phyloP scores from a whole-genome alignment of 2,113 vertebrate species.

The Barnardius zonarius region DNA sequence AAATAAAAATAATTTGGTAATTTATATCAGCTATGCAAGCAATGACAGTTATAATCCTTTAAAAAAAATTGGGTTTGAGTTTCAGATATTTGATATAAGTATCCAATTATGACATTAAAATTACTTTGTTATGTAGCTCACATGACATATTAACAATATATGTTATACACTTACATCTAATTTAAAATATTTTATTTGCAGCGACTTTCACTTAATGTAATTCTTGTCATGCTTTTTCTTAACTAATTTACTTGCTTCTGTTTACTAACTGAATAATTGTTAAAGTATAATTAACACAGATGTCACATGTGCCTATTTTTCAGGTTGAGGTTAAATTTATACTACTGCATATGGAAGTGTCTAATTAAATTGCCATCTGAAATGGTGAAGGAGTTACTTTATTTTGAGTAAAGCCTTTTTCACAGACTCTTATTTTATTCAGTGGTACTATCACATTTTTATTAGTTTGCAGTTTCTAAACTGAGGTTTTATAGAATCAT shows the following conservation, averaged over 20 bases:
- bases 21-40: not conserved
- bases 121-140: not conserved
- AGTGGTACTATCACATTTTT: not conserved
- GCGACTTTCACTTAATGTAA: conserved; percentile 4
- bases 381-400: conserved; percentile 51
- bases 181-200: conserved; percentile 55
- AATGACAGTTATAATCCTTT: not conserved
- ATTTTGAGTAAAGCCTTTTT: not conserved
- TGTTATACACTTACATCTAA: not conserved
- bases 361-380: conserved; percentile 51
- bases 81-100: not conserved
- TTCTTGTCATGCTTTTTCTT: conserved; percentile 41
- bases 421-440: not conserved
- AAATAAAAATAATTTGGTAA: not conserved
- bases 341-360: conserved; percentile 47
- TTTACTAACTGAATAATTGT: conserved; percentile 67
- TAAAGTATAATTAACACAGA: conserved; percentile 71
- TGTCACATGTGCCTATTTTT: conserved; percentile 44
- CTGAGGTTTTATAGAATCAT: not conserved
- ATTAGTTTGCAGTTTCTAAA: conserved; percentile 31
- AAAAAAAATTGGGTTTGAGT: not conserved
- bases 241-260: conserved; percentile 49
- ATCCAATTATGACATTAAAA: not conserved
- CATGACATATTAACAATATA: not conserved
- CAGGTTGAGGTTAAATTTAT: conserved; percentile 66